These are phyloP conservation scores for Labeo catla DNA, from an alignment of 2,113 vertebrate species.

Conservation along the genomic window DNA sequence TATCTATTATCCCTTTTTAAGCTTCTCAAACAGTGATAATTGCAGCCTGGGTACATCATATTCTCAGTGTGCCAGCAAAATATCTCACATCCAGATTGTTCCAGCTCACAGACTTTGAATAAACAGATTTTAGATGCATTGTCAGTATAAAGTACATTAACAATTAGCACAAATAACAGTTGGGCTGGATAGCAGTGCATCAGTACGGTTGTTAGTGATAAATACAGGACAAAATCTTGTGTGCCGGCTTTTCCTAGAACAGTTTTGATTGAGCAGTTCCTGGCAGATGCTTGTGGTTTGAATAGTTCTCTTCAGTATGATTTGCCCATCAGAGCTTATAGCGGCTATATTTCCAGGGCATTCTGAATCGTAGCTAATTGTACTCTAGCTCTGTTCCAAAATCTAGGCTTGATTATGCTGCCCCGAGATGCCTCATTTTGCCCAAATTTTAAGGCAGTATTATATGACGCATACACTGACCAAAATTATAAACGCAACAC, in stretches of 20 bases:
- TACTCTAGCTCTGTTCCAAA: not conserved
- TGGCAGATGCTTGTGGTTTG: slow-evolving; percentile 45
- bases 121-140: not conserved
- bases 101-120: not conserved
- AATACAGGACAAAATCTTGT: not conserved
- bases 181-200: not conserved
- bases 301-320: slow-evolving; percentile 51
- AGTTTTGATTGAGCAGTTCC: slow-evolving; percentile 30
- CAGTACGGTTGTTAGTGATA: not conserved
- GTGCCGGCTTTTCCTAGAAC: slow-evolving; percentile 28
- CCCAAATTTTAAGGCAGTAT: not conserved
- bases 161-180: not conserved
- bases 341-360: slow-evolving; percentile 45
- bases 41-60: not conserved
- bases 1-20: not conserved
- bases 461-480: not conserved
- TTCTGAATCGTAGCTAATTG: slow-evolving; percentile 49
- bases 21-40: slow-evolving; percentile 6
- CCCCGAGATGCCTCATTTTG: not conserved
- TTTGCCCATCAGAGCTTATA: slow-evolving; percentile 42
- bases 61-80: not conserved
- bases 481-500: too few species aligned
- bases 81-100: not conserved
- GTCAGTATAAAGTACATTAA: not conserved
- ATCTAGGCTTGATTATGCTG: not conserved